These are phyloP conservation scores for Butorides virescens DNA, from an alignment of 2,113 vertebrate species.

Conservation along the genomic window DNA sequence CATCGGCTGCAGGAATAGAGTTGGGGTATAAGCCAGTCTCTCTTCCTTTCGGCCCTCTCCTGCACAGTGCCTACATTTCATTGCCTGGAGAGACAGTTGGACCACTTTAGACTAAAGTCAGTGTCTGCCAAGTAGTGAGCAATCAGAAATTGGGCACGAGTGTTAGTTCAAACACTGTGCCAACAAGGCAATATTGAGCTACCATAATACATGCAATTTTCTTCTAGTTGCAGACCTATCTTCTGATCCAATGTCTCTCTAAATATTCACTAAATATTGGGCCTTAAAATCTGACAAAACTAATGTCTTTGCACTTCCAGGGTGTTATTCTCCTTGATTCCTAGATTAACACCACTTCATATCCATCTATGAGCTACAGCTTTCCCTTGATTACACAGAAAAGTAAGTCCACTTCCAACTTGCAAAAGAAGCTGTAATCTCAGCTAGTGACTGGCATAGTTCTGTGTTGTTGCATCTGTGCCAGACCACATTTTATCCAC, in stretches of 20 bases:
- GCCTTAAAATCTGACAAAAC: not conserved
- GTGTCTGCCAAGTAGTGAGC: not conserved
- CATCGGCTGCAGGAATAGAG: rapidly evolving
- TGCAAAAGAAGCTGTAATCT: not conserved
- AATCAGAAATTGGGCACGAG: not conserved
- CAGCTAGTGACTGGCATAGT: not conserved
- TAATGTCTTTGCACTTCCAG: not conserved
- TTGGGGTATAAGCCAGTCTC: not conserved
- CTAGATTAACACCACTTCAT: not conserved
- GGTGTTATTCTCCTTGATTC: not conserved
- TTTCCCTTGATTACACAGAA: not conserved
- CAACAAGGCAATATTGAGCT: not conserved
- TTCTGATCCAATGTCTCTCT: not conserved
- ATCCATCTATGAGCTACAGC: not conserved
- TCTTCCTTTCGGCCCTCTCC: not conserved
- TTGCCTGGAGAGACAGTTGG: not conserved
- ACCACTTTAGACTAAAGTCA: not conserved
- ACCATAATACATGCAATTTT: not conserved
- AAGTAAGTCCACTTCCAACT: not conserved
- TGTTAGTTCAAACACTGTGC: not conserved
- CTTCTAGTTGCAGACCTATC: not conserved
- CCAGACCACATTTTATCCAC: not conserved
- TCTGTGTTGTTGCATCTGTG: not conserved
- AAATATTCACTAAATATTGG: not conserved
- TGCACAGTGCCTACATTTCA: not conserved